Percentiles rank a stretch among this genome's conserved stretches.
These are phyloP conservation scores for Nymphalis c-album DNA, from an alignment of 2,888 invertebrate genomes.

Conservation along the genomic window DNA sequence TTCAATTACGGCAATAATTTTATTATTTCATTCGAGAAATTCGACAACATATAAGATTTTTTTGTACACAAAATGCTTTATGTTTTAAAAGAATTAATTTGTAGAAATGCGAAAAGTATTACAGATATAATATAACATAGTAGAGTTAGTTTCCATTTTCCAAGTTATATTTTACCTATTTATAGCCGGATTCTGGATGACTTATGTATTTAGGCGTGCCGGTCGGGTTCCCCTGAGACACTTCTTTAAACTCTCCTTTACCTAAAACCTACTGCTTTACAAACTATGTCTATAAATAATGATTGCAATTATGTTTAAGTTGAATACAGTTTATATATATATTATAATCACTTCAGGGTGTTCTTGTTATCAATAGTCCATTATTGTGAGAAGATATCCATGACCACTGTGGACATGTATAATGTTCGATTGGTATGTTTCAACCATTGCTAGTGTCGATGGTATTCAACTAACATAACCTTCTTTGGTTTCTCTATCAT, in stretches of 20 bases:
- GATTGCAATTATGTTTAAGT: neutral
- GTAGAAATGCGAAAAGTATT: too few species aligned
- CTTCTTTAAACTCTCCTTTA: conserved; percentile 39
- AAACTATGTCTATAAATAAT: conserved; percentile 13
- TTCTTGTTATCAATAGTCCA: conserved; percentile 50
- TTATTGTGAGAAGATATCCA: conserved; percentile 67
- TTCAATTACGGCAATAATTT: conserved; percentile 30
- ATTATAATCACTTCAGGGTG: conserved; percentile 19
- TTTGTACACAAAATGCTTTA: too few species aligned
- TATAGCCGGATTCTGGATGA: conserved; percentile 29
- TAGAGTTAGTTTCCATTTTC: neutral
- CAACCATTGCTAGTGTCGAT: conserved; percentile 50
- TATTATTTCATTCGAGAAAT: conserved; percentile 14
- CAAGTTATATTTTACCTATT: conserved; percentile 39
- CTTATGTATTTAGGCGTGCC: conserved; percentile 27
- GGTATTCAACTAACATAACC: conserved; percentile 62
- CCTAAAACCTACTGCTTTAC: conserved; percentile 11
- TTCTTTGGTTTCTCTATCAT: conserved; percentile 63
- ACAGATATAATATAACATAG: too few species aligned
- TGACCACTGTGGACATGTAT: conserved; percentile 63
- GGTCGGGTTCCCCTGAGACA: conserved; percentile 31
- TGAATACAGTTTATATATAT: neutral
- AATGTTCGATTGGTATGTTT: conserved; percentile 58
- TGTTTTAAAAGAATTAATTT: too few species aligned
- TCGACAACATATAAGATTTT: too few species aligned